A percentile compares a stretch with the other conserved stretches of the same genome.
These are phyloP conservation scores for Lineus longissimus DNA, from an alignment of 1,140 invertebrate species.

Conservation along the genomic window DNA sequence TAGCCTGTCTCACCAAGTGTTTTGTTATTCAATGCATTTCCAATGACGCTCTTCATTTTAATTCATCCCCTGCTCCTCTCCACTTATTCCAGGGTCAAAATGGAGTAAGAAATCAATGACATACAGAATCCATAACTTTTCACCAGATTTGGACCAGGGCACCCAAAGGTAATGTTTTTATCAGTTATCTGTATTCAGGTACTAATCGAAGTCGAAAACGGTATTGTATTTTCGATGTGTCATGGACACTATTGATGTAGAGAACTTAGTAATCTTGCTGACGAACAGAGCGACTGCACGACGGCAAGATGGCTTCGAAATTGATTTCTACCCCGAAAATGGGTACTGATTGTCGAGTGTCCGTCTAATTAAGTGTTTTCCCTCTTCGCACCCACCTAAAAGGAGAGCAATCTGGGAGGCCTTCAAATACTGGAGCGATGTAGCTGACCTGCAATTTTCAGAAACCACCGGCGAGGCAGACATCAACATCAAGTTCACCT, in stretches of 20 bases:
- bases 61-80: neutral
- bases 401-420: neutral
- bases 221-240: too few relatives aligned
- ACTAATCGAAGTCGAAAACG: neutral
- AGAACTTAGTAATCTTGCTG: too few relatives aligned
- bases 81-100: neutral
- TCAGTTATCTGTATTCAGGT: too few relatives aligned
- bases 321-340: neutral
- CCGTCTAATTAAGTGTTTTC: too few relatives aligned
- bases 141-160: conserved; percentile 2
- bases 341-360: neutral
- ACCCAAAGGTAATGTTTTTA: neutral
- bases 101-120: neutral
- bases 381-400: neutral
- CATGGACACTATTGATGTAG: too few relatives aligned
- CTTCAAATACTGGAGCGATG: conserved; percentile 3
- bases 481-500: conserved; percentile 33
- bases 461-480: conserved; percentile 22
- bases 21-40: too few relatives aligned
- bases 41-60: neutral
- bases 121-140: neutral
- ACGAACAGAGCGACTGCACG: too few relatives aligned
- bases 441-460: conserved; percentile 13
- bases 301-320: too few relatives aligned
- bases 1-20: too few relatives aligned